phyloP scores from a whole-genome alignment of 2,888 invertebrate genomes.

The Dicranocentrus wangi region DNA sequence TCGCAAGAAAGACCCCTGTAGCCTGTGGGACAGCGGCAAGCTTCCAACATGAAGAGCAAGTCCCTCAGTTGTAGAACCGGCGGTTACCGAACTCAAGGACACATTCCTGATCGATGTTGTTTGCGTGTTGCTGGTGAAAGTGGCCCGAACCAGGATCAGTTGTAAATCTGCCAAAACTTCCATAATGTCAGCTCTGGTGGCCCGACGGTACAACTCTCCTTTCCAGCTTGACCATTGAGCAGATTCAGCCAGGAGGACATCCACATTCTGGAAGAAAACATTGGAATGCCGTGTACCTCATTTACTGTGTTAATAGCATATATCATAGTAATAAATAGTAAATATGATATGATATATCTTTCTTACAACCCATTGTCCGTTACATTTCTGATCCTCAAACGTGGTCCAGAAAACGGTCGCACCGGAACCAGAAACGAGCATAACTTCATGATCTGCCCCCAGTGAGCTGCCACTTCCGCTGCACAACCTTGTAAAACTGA shows the following conservation, averaged over 20 bases:
- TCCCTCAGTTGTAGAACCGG: slow-evolving; percentile 51
- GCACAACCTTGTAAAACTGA: slow-evolving; percentile 60
- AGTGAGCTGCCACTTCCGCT: slow-evolving; percentile 50
- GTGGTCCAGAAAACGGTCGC: slow-evolving; percentile 67
- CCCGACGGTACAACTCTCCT: slow-evolving; percentile 50
- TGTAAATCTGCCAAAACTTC: slow-evolving; percentile 66
- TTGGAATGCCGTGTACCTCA: too few relatives aligned
- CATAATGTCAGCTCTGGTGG: slow-evolving; percentile 65
- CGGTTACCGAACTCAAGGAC: slow-evolving; percentile 54
- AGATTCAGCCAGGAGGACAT: slow-evolving; percentile 57
- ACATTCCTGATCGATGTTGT: slow-evolving; percentile 55
- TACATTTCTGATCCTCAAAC: slow-evolving; percentile 45
- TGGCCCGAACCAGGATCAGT: slow-evolving; percentile 65
- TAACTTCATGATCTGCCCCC: slow-evolving; percentile 67
- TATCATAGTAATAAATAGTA: too few relatives aligned
- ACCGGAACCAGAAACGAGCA: slow-evolving; percentile 64
- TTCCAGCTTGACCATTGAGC: slow-evolving; percentile 62
- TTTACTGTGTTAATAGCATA: too few relatives aligned
- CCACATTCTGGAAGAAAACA: slow-evolving; percentile 7
- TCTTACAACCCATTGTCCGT: slow-evolving; percentile 22
- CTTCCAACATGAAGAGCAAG: slow-evolving; percentile 47
- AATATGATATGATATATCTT: background rate
- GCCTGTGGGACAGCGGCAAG: slow-evolving; percentile 63
- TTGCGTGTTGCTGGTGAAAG: slow-evolving; percentile 54
- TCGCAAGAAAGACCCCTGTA: slow-evolving; percentile 65